A percentile compares a stretch with the other conserved stretches of the same genome.
These are phyloP conservation scores for Alsophila aescularia DNA, from an alignment of 2,888 invertebrate genomes.

Conservation along the genomic window DNA sequence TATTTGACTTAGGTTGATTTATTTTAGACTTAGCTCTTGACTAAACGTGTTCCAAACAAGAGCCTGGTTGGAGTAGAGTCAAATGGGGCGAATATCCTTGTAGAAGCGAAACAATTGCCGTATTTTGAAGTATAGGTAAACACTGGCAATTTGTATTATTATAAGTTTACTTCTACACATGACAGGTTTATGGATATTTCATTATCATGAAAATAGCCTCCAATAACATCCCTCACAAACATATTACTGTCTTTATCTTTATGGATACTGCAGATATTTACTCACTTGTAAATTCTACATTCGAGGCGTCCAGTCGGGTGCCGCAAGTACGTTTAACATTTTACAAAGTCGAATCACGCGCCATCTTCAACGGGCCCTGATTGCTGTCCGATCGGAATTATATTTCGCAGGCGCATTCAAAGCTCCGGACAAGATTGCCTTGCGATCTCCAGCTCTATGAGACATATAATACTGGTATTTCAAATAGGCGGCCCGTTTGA, in stretches of 20 bases:
- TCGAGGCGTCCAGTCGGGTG: constrained; percentile 41
- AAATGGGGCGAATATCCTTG: no score
- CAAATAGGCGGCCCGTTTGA: constrained; percentile 7
- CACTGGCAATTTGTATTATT: no score
- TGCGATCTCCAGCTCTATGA: constrained; percentile 37
- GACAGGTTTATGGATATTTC: no score
- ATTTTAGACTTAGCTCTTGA: no score
- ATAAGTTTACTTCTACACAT: no score
- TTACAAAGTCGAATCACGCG: constrained; percentile 80
- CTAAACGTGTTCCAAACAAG: no score
- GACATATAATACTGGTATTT: constrained; percentile 26
- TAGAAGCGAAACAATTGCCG: no score
- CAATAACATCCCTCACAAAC: no score
- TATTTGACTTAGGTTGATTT: no score
- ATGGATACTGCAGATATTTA: not conserved
- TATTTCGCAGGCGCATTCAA: constrained; percentile 82
- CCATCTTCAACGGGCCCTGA: constrained; percentile 82
- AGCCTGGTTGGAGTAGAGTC: no score
- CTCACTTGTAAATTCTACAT: constrained; percentile 49
- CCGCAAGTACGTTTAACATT: constrained; percentile 74
- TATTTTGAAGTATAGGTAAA: no score
- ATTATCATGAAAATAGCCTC: no score
- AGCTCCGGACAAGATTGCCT: constrained; percentile 77
- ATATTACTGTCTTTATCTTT: not conserved
- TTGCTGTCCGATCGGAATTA: constrained; percentile 84